A percentile compares a stretch with the other conserved stretches of the same genome.
Evolutionary conservation across 1,140 invertebrate genomes (phyloP).

Genomic region (Drosophila ohnishii): DNA sequence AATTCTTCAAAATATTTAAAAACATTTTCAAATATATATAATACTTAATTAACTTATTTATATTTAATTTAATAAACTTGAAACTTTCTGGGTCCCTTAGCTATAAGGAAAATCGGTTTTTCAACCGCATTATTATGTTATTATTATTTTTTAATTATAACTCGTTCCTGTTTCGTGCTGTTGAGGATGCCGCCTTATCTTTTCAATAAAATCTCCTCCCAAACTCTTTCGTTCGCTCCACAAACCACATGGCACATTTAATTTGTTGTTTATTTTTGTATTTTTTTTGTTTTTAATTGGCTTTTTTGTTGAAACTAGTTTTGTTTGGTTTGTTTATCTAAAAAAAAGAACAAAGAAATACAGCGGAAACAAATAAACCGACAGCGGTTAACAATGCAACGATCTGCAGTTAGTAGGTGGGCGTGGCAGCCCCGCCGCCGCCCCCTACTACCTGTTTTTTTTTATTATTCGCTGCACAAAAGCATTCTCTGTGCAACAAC

Average conservation of each 20-base stretch:
- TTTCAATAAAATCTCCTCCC: conserved; percentile 11
- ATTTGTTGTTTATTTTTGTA: conserved; percentile 18
- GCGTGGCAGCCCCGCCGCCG: conserved; percentile 18
- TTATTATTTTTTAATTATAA: neutral
- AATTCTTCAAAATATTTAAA: neutral
- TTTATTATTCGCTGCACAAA: conserved; percentile 13
- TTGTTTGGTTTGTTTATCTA: conserved; percentile 12
- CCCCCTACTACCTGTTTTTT: neutral
- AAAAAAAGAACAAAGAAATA: conserved; percentile 2
- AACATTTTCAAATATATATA: neutral
- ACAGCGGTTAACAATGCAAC: conserved; percentile 32
- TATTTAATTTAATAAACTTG: neutral
- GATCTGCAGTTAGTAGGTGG: conserved; percentile 35
- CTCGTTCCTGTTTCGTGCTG: conserved; percentile 16
- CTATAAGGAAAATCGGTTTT: neutral
- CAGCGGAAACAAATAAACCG: conserved; percentile 8
- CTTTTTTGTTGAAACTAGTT: conserved; percentile 26
- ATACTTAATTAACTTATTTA: neutral
- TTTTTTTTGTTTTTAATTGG: conserved; percentile 11
- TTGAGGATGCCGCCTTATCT: neutral
- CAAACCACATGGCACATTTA: conserved; percentile 15
- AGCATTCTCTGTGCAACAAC: conserved; percentile 35
- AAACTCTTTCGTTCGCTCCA: neutral
- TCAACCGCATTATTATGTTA: conserved; percentile 2
- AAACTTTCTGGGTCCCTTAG: too few species aligned